Evolutionary conservation across 1,140 invertebrate species (phyloP).

Genomic region (Colletes gigas): DNA sequence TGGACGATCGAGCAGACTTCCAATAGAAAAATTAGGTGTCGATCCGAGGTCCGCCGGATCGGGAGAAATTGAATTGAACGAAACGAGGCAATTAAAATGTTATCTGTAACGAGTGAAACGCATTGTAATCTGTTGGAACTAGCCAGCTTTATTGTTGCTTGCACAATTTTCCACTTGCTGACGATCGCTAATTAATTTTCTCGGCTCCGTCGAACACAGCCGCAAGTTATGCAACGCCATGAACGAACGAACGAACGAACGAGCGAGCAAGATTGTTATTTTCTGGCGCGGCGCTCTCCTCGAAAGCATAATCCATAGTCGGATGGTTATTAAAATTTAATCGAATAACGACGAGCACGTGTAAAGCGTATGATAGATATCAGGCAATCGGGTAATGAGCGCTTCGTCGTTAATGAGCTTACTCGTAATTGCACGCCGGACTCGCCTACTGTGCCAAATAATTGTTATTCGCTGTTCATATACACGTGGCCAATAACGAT

Average conservation of each 20-base stretch:
- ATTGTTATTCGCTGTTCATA: slow-evolving; percentile 43
- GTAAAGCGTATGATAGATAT: slow-evolving; percentile 37
- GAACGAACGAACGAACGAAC: too few relatives aligned
- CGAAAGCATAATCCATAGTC: slow-evolving; percentile 8
- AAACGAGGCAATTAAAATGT: not conserved
- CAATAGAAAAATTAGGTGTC: too few relatives aligned
- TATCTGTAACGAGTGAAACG: not conserved
- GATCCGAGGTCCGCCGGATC: not conserved
- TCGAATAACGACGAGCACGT: slow-evolving; percentile 21
- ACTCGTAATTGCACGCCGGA: slow-evolving; percentile 31
- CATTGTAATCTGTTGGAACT: not conserved
- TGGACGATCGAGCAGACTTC: too few relatives aligned
- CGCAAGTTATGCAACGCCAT: not conserved
- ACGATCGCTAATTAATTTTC: slow-evolving; percentile 21
- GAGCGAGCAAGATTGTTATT: slow-evolving; percentile 12
- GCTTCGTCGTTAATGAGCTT: slow-evolving; percentile 39
- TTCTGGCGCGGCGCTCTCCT: not conserved
- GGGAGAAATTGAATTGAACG: not conserved
- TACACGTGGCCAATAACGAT: slow-evolving; percentile 31
- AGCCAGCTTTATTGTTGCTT: not conserved
- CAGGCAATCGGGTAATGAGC: slow-evolving; percentile 42
- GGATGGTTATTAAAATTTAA: slow-evolving; percentile 42
- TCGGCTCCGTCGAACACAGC: not conserved
- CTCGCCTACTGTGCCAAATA: slow-evolving; percentile 21
- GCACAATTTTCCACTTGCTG: not conserved